These are phyloP conservation scores for Rhagophthalmus giganteus DNA, from an alignment of 2,888 invertebrate species.

Conservation along the genomic window DNA sequence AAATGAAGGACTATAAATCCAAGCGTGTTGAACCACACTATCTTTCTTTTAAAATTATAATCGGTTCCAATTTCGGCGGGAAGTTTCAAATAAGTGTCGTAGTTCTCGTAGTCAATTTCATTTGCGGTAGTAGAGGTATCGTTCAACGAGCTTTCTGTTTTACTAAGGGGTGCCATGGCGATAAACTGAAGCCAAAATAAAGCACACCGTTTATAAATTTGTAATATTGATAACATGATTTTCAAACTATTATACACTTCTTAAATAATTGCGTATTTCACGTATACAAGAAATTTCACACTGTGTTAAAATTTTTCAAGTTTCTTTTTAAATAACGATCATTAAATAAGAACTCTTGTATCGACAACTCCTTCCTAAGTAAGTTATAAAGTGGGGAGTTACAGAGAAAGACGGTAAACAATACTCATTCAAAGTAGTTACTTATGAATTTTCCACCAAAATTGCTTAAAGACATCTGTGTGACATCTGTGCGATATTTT, in stretches of 20 bases:
- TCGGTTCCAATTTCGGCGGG: conserved; percentile 58
- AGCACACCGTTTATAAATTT: conserved; percentile 11
- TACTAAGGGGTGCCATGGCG: conserved; percentile 23
- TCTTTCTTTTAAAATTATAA: conserved; percentile 56
- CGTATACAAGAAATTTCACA: not conserved
- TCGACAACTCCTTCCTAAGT: not conserved
- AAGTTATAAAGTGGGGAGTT: not conserved
- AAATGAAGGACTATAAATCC: conserved; percentile 63
- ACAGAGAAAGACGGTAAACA: conserved; percentile 1
- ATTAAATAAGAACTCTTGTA: not conserved
- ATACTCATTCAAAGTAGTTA: too few species aligned
- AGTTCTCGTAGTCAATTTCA: conserved; percentile 1
- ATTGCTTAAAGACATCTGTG: too few species aligned
- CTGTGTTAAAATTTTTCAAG: not conserved
- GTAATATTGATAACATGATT: conserved; percentile 6
- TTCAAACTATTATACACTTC: not conserved
- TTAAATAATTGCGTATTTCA: not conserved
- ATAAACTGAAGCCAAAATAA: conserved; percentile 11
- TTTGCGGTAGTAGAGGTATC: not conserved
- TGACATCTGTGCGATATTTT: too few species aligned
- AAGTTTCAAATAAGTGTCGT: conserved; percentile 39
- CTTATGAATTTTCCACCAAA: too few species aligned
- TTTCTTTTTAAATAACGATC: not conserved
- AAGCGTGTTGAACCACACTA: conserved; percentile 67
- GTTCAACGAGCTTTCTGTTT: not conserved